phyloP scores from a whole-genome alignment of 2,888 invertebrate genomes.

The Eledone cirrhosa region DNA sequence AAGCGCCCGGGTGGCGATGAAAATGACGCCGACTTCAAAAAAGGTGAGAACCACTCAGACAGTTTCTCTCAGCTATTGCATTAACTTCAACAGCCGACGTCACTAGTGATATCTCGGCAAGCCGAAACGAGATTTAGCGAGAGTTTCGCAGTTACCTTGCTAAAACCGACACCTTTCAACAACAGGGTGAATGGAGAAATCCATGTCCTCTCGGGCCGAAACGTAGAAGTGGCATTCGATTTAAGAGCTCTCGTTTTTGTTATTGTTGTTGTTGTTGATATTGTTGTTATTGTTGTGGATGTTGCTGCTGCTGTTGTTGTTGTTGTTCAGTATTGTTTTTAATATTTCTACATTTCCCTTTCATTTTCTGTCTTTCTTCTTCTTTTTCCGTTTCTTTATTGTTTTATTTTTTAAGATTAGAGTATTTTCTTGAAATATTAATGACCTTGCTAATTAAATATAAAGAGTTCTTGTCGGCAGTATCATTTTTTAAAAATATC shows the following conservation, averaged over 20 bases:
- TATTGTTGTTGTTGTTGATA: too few species aligned
- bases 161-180: conserved; percentile 19
- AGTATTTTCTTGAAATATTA: conserved; percentile 30
- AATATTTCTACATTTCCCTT: background rate
- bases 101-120: conserved; percentile 3
- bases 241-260: too few species aligned
- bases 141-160: conserved; percentile 25
- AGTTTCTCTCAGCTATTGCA: background rate
- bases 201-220: conserved; percentile 12
- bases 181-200: conserved; percentile 15
- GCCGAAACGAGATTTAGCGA: conserved; percentile 22
- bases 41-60: conserved; percentile 43
- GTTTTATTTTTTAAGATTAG: conserved; percentile 17
- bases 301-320: too few species aligned
- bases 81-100: background rate
- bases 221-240: background rate
- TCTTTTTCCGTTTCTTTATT: background rate
- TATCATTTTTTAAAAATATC: conserved; percentile 27
- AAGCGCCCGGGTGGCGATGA: conserved; percentile 51
- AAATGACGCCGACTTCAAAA: conserved; percentile 43
- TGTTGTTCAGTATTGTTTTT: too few species aligned
- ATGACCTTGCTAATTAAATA: conserved; percentile 28
- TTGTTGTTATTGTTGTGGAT: too few species aligned
- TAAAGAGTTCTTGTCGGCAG: conserved; percentile 19
- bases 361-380: background rate